Conservation (phyloP, 2,113 vertebrate species). For the Chrysochloris asiatica region DNA sequence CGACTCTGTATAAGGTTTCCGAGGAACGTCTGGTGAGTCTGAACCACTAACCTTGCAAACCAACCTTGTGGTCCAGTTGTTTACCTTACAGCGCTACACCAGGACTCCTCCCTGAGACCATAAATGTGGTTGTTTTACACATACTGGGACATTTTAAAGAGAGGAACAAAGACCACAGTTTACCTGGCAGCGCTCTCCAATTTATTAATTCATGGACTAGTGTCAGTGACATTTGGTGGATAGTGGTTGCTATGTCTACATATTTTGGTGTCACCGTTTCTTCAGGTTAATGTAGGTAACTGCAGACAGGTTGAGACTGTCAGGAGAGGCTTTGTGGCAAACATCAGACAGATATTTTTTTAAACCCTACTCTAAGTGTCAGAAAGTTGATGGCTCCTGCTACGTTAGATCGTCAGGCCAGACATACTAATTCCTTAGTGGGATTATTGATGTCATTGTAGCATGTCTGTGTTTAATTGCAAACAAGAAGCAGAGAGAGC, state of each 20-base stretch:
- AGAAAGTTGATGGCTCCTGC: slow-evolving; percentile 2
- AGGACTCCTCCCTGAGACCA: not conserved
- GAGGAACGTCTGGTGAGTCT: too few relatives aligned
- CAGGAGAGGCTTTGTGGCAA: not conserved
- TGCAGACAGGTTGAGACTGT: not conserved
- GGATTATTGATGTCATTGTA: slow-evolving; percentile 6
- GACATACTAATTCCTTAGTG: not conserved
- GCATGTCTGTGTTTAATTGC: slow-evolving; percentile 47
- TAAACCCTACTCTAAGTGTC: not conserved
- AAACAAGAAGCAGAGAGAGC: slow-evolving; percentile 11
- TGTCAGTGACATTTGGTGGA: not conserved
- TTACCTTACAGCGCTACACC: not conserved
- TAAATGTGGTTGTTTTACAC: not conserved
- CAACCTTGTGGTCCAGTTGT: not conserved
- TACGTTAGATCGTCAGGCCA: not conserved
- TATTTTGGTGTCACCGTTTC: not conserved
- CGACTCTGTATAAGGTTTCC: too few relatives aligned
- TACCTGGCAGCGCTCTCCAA: not conserved
- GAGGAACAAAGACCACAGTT: not conserved
- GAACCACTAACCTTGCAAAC: too few relatives aligned
- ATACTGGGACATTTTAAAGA: not conserved
- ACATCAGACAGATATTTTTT: not conserved
- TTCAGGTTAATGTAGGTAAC: not conserved
- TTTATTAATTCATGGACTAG: not conserved
- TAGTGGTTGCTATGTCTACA: not conserved